Percentiles rank a stretch among this genome's conserved stretches.
These are phyloP conservation scores for Glyphotaelius pellucidus DNA, from an alignment of 2,888 invertebrate genomes.

Conservation along the genomic window DNA sequence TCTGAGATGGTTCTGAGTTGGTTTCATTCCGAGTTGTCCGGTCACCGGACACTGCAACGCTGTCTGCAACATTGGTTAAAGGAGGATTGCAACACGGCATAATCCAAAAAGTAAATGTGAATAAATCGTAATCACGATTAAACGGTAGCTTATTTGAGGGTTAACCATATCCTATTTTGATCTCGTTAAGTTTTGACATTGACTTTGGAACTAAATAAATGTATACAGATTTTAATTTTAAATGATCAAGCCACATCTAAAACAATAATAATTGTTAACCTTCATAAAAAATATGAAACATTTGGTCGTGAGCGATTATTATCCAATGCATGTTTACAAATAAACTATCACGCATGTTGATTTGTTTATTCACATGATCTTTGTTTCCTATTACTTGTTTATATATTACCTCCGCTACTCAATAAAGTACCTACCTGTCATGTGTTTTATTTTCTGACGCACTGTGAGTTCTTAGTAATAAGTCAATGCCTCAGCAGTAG, in stretches of 20 bases:
- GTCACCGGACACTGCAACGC: too few species aligned
- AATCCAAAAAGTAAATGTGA: too few species aligned
- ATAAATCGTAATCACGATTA: too few species aligned
- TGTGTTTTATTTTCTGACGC: conserved; percentile 5
- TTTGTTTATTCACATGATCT: neutral
- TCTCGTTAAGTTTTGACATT: neutral
- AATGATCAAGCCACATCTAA: neutral
- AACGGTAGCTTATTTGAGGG: neutral
- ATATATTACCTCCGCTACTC: neutral
- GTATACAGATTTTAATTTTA: too few species aligned
- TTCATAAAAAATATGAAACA: neutral
- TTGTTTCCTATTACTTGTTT: neutral
- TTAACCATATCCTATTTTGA: neutral
- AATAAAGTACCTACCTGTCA: neutral
- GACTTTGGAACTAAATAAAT: neutral
- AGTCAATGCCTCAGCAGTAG: neutral
- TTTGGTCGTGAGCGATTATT: neutral
- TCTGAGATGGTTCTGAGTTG: too few species aligned
- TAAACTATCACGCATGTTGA: neutral
- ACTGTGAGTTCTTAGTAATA: neutral
- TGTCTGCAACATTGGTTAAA: too few species aligned
- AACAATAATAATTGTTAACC: neutral
- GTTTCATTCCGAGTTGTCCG: too few species aligned
- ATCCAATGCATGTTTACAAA: neutral
- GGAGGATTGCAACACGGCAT: too few species aligned